Base-by-base conservation (phyloP, 2,888 invertebrate species). In the Cylindroiulus punctatus region DNA sequence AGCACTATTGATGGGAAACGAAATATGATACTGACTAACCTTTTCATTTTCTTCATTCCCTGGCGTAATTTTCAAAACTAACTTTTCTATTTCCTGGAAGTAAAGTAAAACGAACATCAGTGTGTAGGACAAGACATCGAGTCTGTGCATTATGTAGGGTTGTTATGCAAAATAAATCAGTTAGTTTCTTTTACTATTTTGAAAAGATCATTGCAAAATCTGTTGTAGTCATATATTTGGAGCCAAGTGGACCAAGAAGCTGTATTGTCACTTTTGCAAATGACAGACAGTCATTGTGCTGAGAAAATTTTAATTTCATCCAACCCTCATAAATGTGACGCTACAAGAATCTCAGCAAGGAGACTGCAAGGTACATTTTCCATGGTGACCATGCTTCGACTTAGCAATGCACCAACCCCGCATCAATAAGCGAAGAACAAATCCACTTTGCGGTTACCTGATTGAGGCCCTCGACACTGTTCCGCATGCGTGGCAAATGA, bases 381-480 rank as follows among this genome's bases (percentile, higher is more conserved):
- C 14, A 14, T 12, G 14, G 44, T 44, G 14, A 12, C 14, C 44
- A 14, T 2, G 0, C 44, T 47, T 57, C n/a, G 5, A n/a, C 4
- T 19, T n/a, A 22, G 57, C n/a, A 57, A 22, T n/a, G 57, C 22
- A 57, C n/a, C 22, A 57, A 10, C n/a, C 57, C 57, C 4, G 19
- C 57, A 26, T 22, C 65, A 26, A 8, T 26, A 65, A 65, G 26
- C 22, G 1, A 44, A 44, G 44, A 44, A 44, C 57, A n/a, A 22
- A 12, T 84, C 12, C 17, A 30, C 14, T 14, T 26, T 76, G 30
- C n/a, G 10, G 42, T 85, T 65, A 91, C 96, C 91, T 95, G 96
- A 91, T 96, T 96, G 30, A 96, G 93, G 32, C 96, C 96, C 91
- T 97, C 96, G 19, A 96, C 95, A 81, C 96, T 96, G 88, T 94